These are phyloP conservation scores for Schizothorax lantsangensis DNA, from an alignment of 2,797 vertebrate species.

Conservation along the genomic window DNA sequence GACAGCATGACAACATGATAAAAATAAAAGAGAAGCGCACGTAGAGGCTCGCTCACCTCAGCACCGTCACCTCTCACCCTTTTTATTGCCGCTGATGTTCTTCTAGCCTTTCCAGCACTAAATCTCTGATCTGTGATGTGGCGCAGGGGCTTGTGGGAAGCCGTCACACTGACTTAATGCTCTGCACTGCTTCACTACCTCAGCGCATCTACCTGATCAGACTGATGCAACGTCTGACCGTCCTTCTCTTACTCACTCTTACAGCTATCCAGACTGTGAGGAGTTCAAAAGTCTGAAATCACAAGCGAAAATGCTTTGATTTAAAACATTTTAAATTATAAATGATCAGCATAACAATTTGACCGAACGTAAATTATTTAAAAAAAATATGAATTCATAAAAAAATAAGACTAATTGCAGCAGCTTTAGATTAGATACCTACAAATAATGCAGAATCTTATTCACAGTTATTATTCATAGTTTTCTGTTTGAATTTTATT, in stretches of 20 bases:
- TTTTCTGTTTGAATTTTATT: neutral
- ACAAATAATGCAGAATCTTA: neutral
- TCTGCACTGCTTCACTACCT: neutral
- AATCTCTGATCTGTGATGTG: constrained; percentile 24
- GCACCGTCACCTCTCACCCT: constrained; percentile 5
- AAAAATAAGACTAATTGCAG: neutral
- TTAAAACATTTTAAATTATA: neutral
- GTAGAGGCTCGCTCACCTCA: constrained; percentile 15
- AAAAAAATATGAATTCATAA: neutral
- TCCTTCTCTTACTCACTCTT: neutral
- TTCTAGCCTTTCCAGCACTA: constrained; percentile 10
- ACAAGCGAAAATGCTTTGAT: neutral
- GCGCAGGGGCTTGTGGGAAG: constrained; percentile 15
- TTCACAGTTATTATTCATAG: neutral
- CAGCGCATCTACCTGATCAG: neutral
- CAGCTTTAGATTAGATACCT: neutral
- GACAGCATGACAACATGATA: constrained; percentile 51
- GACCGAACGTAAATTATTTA: neutral
- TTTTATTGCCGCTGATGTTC: constrained; percentile 13
- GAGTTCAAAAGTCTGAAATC: neutral
- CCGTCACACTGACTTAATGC: constrained; percentile 4
- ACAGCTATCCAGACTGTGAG: neutral
- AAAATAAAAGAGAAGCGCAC: constrained; percentile 40
- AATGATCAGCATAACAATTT: neutral
- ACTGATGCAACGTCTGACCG: neutral